Conservation (phyloP, 92 coral and sea anemone species). For the Parazoanthus atlanticus region DNA sequence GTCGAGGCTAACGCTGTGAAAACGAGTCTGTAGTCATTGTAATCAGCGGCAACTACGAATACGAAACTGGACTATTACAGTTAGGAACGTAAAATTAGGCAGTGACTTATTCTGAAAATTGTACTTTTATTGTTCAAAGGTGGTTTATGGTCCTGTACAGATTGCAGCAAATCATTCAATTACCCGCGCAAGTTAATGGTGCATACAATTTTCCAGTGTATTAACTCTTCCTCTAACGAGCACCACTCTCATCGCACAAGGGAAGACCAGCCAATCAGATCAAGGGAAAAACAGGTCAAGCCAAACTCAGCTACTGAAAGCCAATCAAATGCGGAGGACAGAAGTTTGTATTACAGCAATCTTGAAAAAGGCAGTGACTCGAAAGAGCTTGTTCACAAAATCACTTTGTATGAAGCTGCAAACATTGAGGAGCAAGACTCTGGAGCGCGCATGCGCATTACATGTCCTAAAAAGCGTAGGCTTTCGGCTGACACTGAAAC, state of each 20-base stretch:
- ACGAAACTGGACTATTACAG: too few species aligned
- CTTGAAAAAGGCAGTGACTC: not conserved
- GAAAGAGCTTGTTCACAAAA: not conserved
- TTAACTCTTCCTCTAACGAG: not conserved
- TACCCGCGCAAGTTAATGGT: slow-evolving; percentile 16
- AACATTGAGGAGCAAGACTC: not conserved
- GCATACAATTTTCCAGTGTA: not conserved
- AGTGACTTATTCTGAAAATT: not conserved
- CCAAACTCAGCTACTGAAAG: not conserved
- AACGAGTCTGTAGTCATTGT: too few species aligned
- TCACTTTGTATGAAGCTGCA: not conserved
- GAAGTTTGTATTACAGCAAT: not conserved
- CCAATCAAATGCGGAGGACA: slow-evolving; percentile 11
- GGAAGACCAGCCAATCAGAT: not conserved
- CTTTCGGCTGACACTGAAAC: not conserved
- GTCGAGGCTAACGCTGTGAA: too few species aligned
- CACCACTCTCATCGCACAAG: not conserved
- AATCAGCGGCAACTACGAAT: too few species aligned
- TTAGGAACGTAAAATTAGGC: too few species aligned
- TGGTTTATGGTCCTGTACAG: slow-evolving; percentile 3
- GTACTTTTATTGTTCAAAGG: not conserved
- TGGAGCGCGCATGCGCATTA: not conserved
- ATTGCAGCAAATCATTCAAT: slow-evolving; percentile 18
- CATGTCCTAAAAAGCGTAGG: not conserved
- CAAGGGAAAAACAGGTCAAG: not conserved